Percentiles rank a stretch among this genome's conserved stretches.
These are phyloP conservation scores for Tetanocera ferruginea DNA, from an alignment of 2,888 invertebrate species.

Conservation along the genomic window DNA sequence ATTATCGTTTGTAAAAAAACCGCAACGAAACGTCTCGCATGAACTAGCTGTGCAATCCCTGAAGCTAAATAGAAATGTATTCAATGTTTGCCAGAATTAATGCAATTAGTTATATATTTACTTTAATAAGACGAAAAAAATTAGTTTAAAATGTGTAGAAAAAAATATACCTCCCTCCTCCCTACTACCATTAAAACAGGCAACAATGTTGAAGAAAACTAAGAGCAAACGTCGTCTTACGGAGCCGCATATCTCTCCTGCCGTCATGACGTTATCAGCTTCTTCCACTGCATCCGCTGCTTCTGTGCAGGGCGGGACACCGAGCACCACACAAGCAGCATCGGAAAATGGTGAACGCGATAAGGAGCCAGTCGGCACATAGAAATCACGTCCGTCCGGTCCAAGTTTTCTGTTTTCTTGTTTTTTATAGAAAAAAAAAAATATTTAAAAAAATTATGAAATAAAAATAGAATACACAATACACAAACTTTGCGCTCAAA, in stretches of 20 bases:
- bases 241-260: constrained; percentile 80
- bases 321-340: constrained; percentile 53
- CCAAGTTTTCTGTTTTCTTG: constrained; percentile 70
- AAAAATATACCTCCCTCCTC: background rate
- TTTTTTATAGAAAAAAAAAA: constrained; percentile 62
- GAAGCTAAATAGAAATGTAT: too few relatives aligned
- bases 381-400: constrained; percentile 69
- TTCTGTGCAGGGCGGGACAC: constrained; percentile 51
- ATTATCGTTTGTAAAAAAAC: too few relatives aligned
- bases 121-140: background rate
- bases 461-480: constrained; percentile 35
- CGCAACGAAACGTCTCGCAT: too few relatives aligned
- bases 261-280: constrained; percentile 61
- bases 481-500: background rate
- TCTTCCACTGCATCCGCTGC: constrained; percentile 55
- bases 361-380: constrained; percentile 64
- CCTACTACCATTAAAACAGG: constrained; percentile 74
- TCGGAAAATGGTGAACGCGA: constrained; percentile 67
- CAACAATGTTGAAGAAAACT: constrained; percentile 99
- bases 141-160: background rate
- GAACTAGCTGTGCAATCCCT: too few relatives aligned
- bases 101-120: background rate
- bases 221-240: constrained; percentile 97
- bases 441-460: constrained; percentile 26
- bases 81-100: background rate